Base-by-base conservation (phyloP, 92 coral and sea anemone species). In the Porites lobata region DNA sequence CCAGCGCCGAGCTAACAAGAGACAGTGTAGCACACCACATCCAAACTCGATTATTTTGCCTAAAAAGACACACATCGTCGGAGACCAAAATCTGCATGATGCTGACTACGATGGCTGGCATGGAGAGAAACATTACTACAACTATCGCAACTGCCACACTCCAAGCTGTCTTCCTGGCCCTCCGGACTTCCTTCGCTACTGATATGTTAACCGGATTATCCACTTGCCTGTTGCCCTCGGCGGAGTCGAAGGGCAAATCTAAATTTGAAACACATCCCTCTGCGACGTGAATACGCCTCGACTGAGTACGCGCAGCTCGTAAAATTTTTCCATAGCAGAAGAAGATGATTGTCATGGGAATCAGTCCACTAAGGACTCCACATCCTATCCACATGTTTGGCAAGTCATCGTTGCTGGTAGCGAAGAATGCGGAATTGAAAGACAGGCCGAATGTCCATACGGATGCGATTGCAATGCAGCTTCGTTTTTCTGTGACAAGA, bases 351-450 rank as follows among this genome's bases (percentile, higher is more conserved):
- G 38, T 14, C 56, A 93, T 81, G 7, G 96, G 98, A 3, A 77
- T 32, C 1, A 86, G 50, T 0, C 86, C 89, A 0, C 90, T 92
- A 1, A 91, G 66, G 1, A 91, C 68, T 1, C 88, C 81, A 8
- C 87, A 65, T 5, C 84, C 47, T 51, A 93, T 52, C 96, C 94
- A 95, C 47, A 93, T 81, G 77, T 91, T 91, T 54, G 94, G 92
- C 56, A 90, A 66, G 50, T 88, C 69, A 51, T 77, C 85, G 9
- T 78, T 71, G 13, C 69, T 58, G 15, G 85, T 59, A 51, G 86
- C 65, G n/a, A 91, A 80, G 51, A 76, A 82, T 65, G 72, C 57
- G 13, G 89, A 58, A 12, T 93, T 92, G 22, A 87, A 70, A 8
- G 83, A 74, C 12, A 88, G 50, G 26, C 91, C 90, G 10, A 88